Base-by-base conservation (phyloP, 1,140 invertebrate genomes). In the Heliconius melpomene region DNA sequence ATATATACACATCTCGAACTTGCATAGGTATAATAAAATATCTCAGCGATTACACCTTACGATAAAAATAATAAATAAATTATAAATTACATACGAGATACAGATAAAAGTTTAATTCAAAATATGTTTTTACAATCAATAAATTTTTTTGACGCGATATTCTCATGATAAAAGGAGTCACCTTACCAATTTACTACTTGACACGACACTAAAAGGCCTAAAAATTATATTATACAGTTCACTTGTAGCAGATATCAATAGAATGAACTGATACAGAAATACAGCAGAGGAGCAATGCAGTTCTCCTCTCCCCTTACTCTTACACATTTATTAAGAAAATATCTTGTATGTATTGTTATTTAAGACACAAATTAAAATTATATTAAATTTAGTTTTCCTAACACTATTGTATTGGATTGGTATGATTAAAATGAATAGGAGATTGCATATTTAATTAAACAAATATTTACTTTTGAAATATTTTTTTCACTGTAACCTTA, bases 251-350 rank as follows among this genome's bases (percentile, higher is more conserved):
- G 60, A 77, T 60, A 50, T 81, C 50, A 73, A 77, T 70, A 40
- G 72, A 71, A 80, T 20, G 60, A 36, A 75, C 5, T 29, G 79
- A 82, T 86, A 89, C 80, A 80, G 83, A 29, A 77, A 83, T 80
- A 85, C 88, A 86, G 83, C 79, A 77, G 81, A 73, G 80, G 3
- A 82, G 83, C 84, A 87, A 66, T 66, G 60, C 60, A 5, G 26
- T 66, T 3, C 60, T 60, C 54, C 20, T 60, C 54, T 2, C 54
- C 54, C 54, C 54, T 29, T 66, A 66, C 29, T 9, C 60, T 29
- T 26, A 13, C 26, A 66, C 11, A 66, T 26, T 66, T 26, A 66
- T 23, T 29, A 29, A 66, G 26, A 29, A 66, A 16, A 7, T 13
- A 16, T 26, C 2, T 29, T 66, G 60, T 66, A 66, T 29, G 26